Percentiles rank a stretch among this genome's conserved stretches.
These are phyloP conservation scores for Manis pentadactyla DNA, from an alignment of 2,797 vertebrate species.

Conservation along the genomic window DNA sequence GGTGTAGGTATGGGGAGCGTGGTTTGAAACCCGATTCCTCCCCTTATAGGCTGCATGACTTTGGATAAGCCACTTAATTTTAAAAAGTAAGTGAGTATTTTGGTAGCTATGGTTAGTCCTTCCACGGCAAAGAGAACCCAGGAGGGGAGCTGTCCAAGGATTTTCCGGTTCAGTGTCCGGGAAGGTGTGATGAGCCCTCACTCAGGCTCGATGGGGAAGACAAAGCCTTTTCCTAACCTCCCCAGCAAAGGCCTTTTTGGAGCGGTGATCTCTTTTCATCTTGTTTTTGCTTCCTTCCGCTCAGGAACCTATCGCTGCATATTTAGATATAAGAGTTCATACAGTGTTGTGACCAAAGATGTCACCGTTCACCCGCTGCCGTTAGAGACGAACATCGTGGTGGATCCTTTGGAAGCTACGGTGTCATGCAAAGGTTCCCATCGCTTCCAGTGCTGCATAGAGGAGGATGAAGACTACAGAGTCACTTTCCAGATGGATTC, in stretches of 20 bases:
- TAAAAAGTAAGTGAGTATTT: background rate
- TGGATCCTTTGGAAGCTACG: constrained; percentile 75
- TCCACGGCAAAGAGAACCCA: background rate
- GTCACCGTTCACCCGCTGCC: constrained; percentile 80
- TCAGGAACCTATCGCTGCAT: constrained; percentile 86
- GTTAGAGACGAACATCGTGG: constrained; percentile 78
- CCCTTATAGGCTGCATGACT: background rate
- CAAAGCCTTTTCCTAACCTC: background rate
- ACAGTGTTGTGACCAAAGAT: constrained; percentile 73
- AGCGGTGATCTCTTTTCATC: background rate
- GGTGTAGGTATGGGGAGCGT: background rate
- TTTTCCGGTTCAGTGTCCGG: background rate
- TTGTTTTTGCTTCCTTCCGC: constrained; percentile 43
- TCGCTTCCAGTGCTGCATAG: constrained; percentile 82
- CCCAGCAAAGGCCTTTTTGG: background rate
- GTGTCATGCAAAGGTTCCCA: constrained; percentile 47
- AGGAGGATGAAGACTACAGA: background rate
- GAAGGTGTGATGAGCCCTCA: background rate
- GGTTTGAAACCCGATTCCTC: background rate
- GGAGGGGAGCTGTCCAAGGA: accelerated
- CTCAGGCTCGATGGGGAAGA: background rate
- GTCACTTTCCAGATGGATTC: constrained; percentile 71
- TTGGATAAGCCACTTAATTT: background rate
- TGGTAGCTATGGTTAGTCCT: background rate
- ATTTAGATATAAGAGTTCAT: constrained; percentile 77